Evolutionary conservation across 2,797 vertebrate species (phyloP).

Genomic region (Loris lydekkerianus): DNA sequence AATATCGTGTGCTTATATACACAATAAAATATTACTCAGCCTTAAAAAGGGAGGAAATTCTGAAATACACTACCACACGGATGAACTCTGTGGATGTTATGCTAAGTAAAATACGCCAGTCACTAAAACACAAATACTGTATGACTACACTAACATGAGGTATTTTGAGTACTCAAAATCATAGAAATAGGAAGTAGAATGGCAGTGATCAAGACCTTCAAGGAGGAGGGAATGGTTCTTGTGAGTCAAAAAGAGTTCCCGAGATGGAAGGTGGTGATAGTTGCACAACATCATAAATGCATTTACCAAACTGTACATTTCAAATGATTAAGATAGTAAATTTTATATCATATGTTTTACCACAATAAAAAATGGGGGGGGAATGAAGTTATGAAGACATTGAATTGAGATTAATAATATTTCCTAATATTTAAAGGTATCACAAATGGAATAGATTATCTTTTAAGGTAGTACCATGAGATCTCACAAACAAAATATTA

Average conservation of each 20-base stretch:
- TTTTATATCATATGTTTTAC: not conserved
- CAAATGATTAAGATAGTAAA: not conserved
- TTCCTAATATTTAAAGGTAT: not conserved
- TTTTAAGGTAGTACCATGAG: not conserved
- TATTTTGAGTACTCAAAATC: not conserved
- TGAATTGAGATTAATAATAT: not conserved
- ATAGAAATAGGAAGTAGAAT: not conserved
- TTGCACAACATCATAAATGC: not conserved
- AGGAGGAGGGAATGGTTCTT: not conserved
- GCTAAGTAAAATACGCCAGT: not conserved
- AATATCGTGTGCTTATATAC: too few relatives aligned
- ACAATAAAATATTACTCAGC: not conserved
- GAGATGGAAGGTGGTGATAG: not conserved
- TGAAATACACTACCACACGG: not conserved
- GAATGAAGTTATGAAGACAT: not conserved
- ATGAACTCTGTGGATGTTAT: not conserved
- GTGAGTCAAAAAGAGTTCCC: not conserved
- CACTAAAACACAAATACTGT: not conserved
- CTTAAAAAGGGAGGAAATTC: not conserved
- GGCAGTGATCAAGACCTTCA: not conserved
- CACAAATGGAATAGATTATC: not conserved
- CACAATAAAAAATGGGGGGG: not conserved
- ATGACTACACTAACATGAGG: not conserved
- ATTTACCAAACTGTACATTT: not conserved
- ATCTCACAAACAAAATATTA: not conserved